Base-by-base conservation (phyloP, 2,113 vertebrate species). In the Petroica traversi region DNA sequence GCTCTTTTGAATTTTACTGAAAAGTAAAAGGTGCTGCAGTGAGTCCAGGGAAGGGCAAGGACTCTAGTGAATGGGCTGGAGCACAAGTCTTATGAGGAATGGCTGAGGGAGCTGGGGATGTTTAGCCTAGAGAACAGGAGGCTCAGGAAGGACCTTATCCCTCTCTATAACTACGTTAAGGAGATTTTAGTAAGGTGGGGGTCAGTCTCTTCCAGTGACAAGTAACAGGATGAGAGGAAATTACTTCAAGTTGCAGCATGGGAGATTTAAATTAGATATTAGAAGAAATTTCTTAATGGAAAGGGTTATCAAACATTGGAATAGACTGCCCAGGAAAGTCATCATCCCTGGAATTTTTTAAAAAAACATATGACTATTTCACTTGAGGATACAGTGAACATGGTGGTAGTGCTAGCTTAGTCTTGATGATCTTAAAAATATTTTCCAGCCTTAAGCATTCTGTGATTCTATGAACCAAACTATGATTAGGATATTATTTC, bases 311-410 rank as follows among this genome's bases (percentile, higher is more conserved):
- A 52, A n/a, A 61, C 25, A 45, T 28, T 86, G 54, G 33, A 68
- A 52, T 26, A 45, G 36, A 51, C 8, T 8, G 9, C 62, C 23
- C 18, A n/a, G 18, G 38, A 9, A 77, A 77, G 45, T 59, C 9
- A 38, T 14, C 12, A 24, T 38, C 33, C 46, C 38, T 52, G 9
- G 15, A 68, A 52, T 15, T 76, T 24, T 45, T 43, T 8, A 1
- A 24, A 12, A 36, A 51, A 25, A 20, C 12, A 6, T 16, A 3
- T 51, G 46, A 8, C 28, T 24, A 4, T 68, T n/a, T 36, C 46
- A n/a, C 23, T 52, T n/a, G 46, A 46, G 28, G 19, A 52, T 19
- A 5, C 0, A 0, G 18, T 66, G 25, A 48, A 25, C 9, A 20
- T 49, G 34, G 31, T 25, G 19, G 31, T 66, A 36, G 31, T 49